Percentiles rank a stretch among this genome's conserved stretches.
Evolutionary conservation across 2,888 invertebrate genomes (phyloP).

Genomic region (Chaitophorus viminalis): DNA sequence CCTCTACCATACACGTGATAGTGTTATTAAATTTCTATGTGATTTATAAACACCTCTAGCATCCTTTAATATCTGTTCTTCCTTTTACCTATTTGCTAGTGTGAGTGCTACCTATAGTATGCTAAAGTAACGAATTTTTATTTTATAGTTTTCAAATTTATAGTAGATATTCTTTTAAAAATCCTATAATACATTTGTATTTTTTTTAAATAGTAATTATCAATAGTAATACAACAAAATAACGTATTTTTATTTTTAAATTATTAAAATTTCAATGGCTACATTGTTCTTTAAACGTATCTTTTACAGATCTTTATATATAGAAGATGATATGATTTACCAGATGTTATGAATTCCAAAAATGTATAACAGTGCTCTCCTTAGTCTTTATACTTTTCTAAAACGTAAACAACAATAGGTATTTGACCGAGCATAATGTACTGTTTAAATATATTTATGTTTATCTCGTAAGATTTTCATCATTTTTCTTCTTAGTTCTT

Average conservation of each 20-base stretch:
- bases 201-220: too few relatives aligned
- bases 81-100: not conserved
- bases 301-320: not conserved
- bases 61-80: not conserved
- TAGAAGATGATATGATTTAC: conserved; percentile 1
- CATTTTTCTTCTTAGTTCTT: not conserved
- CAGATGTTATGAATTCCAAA: conserved; percentile 1
- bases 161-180: too few relatives aligned
- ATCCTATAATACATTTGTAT: too few relatives aligned
- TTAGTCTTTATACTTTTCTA: not conserved
- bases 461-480: not conserved
- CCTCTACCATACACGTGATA: not conserved
- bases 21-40: not conserved
- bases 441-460: not conserved
- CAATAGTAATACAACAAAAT: too few relatives aligned
- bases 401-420: not conserved
- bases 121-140: not conserved
- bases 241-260: too few relatives aligned
- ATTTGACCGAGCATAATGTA: not conserved
- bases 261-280: too few relatives aligned
- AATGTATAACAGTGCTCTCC: not conserved
- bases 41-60: not conserved
- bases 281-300: too few relatives aligned
- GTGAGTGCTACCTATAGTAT: not conserved
- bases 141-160: not conserved